phyloP scores from a whole-genome alignment of 2,113 vertebrate genomes.

The Aramus guarauna region DNA sequence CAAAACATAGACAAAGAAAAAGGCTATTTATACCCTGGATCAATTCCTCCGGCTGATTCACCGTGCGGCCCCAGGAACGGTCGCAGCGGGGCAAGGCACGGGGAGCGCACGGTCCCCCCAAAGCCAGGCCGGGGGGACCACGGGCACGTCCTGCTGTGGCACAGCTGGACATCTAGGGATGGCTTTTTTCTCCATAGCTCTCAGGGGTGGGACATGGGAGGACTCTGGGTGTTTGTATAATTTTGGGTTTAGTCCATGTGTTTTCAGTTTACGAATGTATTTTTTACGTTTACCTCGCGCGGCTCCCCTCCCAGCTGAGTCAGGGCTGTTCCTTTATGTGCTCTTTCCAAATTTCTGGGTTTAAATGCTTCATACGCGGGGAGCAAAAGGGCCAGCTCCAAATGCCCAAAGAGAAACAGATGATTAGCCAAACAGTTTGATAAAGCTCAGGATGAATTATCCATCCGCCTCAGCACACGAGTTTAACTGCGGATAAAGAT shows the following conservation, averaged over 20 bases:
- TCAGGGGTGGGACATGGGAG: background rate
- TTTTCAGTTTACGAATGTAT: background rate
- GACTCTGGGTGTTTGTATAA: background rate
- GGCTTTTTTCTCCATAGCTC: background rate
- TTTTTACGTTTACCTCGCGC: background rate
- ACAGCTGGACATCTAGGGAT: background rate
- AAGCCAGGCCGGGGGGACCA: background rate
- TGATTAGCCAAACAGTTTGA: background rate
- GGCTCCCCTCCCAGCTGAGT: background rate
- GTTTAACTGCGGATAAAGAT: constrained; percentile 47
- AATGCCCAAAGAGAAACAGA: background rate
- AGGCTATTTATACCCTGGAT: constrained; percentile 5
- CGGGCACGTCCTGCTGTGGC: background rate
- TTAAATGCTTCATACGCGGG: background rate
- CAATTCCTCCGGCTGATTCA: background rate
- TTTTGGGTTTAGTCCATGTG: background rate
- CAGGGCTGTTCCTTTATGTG: background rate
- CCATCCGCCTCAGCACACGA: background rate
- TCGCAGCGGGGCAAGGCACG: background rate
- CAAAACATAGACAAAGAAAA: background rate
- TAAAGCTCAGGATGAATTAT: background rate
- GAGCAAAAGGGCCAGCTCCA: background rate
- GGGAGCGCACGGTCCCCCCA: background rate
- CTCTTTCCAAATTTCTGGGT: background rate
- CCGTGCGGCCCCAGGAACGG: accelerated